These are phyloP conservation scores for Fragum sueziense DNA, from an alignment of 2,888 invertebrate genomes.

Conservation along the genomic window DNA sequence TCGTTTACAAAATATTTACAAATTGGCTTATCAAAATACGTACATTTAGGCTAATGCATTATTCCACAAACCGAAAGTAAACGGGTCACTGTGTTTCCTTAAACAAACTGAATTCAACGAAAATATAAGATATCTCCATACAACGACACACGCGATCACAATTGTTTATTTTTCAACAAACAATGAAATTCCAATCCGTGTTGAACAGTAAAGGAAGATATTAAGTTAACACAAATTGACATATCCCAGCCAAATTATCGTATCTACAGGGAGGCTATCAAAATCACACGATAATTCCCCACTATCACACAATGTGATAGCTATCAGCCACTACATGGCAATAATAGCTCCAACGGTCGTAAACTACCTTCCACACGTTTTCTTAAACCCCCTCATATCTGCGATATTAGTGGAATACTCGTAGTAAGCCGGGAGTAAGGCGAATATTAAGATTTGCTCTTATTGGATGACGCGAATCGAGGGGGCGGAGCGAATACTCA, in stretches of 20 bases:
- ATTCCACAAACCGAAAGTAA: not conserved
- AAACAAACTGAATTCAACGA: too few relatives aligned
- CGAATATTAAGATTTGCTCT: not conserved
- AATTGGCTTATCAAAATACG: not conserved
- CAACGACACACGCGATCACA: too few relatives aligned
- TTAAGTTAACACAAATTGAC: not conserved
- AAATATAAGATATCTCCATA: too few relatives aligned
- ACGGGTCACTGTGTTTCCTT: not conserved
- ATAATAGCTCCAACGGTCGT: not conserved
- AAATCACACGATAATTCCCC: not conserved
- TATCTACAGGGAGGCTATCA: not conserved
- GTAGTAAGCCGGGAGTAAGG: not conserved
- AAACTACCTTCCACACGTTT: not conserved
- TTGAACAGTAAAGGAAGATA: not conserved
- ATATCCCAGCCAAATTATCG: not conserved
- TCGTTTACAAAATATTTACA: too few relatives aligned
- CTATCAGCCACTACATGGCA: not conserved
- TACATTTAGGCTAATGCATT: not conserved
- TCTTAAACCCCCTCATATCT: not conserved
- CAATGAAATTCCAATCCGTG: not conserved
- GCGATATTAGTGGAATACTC: not conserved
- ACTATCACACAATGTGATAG: not conserved
- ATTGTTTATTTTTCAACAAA: not conserved
- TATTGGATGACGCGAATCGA: not conserved
- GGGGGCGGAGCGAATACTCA: constrained; percentile 30